These are phyloP conservation scores for Nasonia giraulti DNA, from an alignment of 1,140 invertebrate genomes.

Conservation along the genomic window DNA sequence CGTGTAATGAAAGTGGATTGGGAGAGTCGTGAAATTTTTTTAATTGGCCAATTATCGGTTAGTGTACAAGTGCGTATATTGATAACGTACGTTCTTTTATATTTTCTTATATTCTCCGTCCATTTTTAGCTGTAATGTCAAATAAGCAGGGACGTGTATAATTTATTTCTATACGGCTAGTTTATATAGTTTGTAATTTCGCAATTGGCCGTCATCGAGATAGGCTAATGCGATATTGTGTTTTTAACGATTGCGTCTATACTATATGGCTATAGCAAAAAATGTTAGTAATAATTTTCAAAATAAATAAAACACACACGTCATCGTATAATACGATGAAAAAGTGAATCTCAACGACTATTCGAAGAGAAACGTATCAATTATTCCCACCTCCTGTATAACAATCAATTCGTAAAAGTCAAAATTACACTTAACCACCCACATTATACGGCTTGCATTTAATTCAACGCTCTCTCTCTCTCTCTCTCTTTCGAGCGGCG, in stretches of 20 bases:
- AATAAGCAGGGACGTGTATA: no score
- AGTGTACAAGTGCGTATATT: neutral
- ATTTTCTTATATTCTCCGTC: neutral
- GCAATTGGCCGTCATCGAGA: no score
- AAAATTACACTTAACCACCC: constrained; percentile 27
- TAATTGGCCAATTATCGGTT: neutral
- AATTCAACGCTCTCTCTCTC: neutral
- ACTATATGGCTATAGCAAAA: no score
- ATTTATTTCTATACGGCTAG: no score
- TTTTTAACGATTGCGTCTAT: no score
- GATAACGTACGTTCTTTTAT: neutral
- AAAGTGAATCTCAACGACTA: no score
- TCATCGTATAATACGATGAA: no score
- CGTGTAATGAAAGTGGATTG: neutral
- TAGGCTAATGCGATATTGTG: no score
- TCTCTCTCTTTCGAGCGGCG: neutral
- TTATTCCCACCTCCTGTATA: neutral
- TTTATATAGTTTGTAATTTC: neutral
- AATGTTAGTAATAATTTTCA: no score
- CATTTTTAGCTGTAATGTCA: no score
- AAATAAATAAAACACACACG: no score
- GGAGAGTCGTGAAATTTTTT: neutral
- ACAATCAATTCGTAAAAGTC: constrained; percentile 4
- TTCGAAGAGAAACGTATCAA: no score
- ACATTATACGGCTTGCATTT: constrained; percentile 6